Conservation (phyloP, 2,113 vertebrate species). For the Cardinalis cardinalis region DNA sequence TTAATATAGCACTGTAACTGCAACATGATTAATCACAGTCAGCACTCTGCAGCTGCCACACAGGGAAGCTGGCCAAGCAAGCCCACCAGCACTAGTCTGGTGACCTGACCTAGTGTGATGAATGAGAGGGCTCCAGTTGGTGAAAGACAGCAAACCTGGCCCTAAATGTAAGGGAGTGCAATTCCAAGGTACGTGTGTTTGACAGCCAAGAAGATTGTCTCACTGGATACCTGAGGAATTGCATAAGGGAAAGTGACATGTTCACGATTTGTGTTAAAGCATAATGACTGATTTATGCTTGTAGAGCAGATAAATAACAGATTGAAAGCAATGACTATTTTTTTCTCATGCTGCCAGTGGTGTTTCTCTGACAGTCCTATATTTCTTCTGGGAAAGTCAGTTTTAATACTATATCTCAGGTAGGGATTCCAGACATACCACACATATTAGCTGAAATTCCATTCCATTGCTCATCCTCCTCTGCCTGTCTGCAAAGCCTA, state of each 20-base stretch:
- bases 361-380: slow-evolving; percentile 26
- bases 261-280: slow-evolving; percentile 16
- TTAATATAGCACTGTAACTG: neutral
- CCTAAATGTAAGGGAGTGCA: neutral
- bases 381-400: slow-evolving; percentile 37
- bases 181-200: neutral
- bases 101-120: neutral
- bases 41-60: neutral
- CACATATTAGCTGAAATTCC: slow-evolving; percentile 21
- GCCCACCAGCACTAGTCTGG: neutral
- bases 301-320: slow-evolving; percentile 40
- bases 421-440: neutral
- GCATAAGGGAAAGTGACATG: neutral
- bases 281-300: slow-evolving; percentile 41
- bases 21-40: slow-evolving; percentile 8
- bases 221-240: slow-evolving; percentile 1
- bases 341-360: slow-evolving; percentile 8
- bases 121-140: neutral
- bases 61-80: neutral
- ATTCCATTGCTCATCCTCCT: neutral
- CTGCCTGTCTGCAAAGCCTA: slow-evolving; percentile 10
- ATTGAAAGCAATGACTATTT: slow-evolving; percentile 14
- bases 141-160: neutral
- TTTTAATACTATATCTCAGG: slow-evolving; percentile 25
- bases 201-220: slow-evolving; percentile 18